Evolutionary conservation across 2,113 vertebrate genomes (phyloP), one percentile per base, ranked within the genome.

Genomic region (Ifrita kowaldi): DNA sequence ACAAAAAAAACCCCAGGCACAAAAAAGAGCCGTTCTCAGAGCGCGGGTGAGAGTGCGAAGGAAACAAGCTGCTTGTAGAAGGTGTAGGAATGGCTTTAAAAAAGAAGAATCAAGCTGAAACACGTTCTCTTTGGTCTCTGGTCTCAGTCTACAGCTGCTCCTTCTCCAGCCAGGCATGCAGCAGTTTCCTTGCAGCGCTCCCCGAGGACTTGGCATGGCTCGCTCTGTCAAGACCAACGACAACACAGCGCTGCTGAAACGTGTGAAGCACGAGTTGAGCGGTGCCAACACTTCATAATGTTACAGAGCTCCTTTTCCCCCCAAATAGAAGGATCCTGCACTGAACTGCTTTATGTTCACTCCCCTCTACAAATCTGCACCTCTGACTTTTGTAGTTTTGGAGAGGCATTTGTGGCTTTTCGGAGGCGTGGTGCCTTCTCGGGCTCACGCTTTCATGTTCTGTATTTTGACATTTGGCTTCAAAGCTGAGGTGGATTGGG

Each of bases 101-200:
- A 94, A 73, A 24, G 9, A 56, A 35, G 57, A 85, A 49, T 63
- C 69, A 83, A 79, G 84, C 44, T 62, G 59, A 49, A 87, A 71
- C 78, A 26, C 3, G 79, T 94, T 90, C 47, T 60, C 27, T 65
- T 77, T 14, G 79, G 52, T 41, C 5, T 60, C 27, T 23, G 71
- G 80, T 37, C 64, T 80, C 44, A 39, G 41, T 75, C 55, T 53
- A 7, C 77, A 92, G 91, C 91, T 95, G 89, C 82, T 93, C 14
- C 82, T 91, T 44, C 68, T 94, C 41, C 53, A 90, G 69, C 65
- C 64, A 81, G 87, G 50, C 82, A 50, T 33, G 73, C 69, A 69
- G 15, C 50, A 59, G 47, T 70, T 80, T 52, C 63, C 18, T 9
- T 57, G 82, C 60, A 37, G 49, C 13, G 0, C 37, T 87, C 89